Conservation (phyloP, 2,113 vertebrate genomes). For the Pandion haliaetus region DNA sequence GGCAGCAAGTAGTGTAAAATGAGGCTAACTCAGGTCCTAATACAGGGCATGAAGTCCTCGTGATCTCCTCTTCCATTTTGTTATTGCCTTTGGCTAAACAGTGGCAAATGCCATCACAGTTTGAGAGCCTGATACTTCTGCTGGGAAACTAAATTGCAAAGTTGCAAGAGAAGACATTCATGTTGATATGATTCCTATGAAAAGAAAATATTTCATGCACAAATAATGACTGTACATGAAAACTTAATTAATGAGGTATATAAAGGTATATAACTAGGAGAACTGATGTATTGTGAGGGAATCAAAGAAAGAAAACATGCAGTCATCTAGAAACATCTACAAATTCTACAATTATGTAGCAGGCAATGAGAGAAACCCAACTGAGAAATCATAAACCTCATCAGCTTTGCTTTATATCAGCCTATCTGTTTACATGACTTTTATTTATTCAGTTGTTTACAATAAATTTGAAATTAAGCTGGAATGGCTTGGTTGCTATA, state of each 20-base stretch:
- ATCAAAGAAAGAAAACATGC: neutral
- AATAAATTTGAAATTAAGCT: neutral
- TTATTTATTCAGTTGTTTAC: neutral
- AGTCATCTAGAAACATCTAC: neutral
- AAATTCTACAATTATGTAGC: neutral
- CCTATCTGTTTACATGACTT: neutral
- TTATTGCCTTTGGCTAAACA: neutral
- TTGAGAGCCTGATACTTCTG: neutral
- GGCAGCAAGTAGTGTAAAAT: neutral
- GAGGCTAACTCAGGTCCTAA: neutral
- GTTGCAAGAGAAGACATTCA: neutral
- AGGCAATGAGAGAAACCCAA: neutral
- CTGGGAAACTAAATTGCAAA: neutral
- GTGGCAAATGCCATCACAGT: neutral
- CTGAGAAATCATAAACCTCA: neutral
- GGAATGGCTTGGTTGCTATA: neutral
- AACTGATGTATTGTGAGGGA: neutral
- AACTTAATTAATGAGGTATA: neutral
- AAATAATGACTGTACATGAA: neutral
- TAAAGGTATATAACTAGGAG: neutral
- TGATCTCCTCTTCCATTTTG: neutral
- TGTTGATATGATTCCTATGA: neutral
- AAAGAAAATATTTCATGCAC: neutral
- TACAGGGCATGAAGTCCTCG: neutral
- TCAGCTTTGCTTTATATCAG: neutral